Percentiles rank a stretch among this genome's conserved stretches.
phyloP scores from a whole-genome alignment of 2,797 vertebrate species.

The Erithacus rubecula region DNA sequence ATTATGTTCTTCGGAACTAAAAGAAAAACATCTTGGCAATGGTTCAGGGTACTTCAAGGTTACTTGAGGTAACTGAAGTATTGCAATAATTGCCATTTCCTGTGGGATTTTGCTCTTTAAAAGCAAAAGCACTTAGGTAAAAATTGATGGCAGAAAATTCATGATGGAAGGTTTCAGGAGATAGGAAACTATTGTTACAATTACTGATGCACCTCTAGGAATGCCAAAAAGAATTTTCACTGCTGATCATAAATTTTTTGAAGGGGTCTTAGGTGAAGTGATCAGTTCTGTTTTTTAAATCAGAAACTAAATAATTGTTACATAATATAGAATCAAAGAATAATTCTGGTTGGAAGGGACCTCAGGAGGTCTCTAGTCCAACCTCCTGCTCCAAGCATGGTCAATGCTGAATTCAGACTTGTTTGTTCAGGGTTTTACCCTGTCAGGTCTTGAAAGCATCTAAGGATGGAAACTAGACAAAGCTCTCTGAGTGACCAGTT shows the following conservation, averaged over 20 bases:
- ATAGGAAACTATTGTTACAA: conserved; percentile 7
- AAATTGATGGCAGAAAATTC: background rate
- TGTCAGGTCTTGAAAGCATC: background rate
- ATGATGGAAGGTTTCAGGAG: conserved; percentile 10
- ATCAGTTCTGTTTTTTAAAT: background rate
- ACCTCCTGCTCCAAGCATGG: background rate
- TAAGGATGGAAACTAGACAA: background rate
- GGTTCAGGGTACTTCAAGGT: background rate
- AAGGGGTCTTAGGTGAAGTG: background rate
- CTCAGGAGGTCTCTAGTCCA: background rate
- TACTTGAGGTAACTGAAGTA: background rate
- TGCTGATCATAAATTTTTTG: conserved; percentile 49
- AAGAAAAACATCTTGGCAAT: background rate
- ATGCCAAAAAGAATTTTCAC: conserved; percentile 49
- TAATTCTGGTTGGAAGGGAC: background rate
- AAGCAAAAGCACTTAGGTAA: background rate
- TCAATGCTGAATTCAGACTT: background rate
- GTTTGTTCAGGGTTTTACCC: background rate
- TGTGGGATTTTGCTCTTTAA: background rate
- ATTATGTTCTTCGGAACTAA: conserved; percentile 13
- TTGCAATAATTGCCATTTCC: background rate
- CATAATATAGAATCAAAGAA: background rate
- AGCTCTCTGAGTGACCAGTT: background rate
- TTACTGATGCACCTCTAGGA: conserved; percentile 1
- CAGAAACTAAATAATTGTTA: background rate